phyloP scores from a whole-genome alignment of 2,113 vertebrate species.

The Cairina moschata region DNA sequence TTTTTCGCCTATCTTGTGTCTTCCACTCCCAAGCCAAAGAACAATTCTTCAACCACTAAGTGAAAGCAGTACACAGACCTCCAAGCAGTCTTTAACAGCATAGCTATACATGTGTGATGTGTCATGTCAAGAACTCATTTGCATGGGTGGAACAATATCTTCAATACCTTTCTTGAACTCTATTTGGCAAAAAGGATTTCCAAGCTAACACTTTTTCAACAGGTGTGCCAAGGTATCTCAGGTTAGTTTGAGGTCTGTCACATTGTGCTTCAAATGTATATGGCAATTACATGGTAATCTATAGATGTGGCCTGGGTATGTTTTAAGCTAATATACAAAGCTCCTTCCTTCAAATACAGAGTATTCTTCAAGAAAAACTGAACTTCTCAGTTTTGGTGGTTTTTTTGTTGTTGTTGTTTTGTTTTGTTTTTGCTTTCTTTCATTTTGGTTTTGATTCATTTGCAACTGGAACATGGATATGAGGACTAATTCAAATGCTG shows the following conservation, averaged over 20 bases:
- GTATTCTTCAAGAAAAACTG: background rate
- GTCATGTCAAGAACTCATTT: background rate
- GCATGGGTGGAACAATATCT: background rate
- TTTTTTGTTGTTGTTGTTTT: background rate
- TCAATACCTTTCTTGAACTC: background rate
- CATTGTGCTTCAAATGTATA: background rate
- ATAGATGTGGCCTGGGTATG: background rate
- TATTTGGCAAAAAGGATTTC: background rate
- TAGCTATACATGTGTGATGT: background rate
- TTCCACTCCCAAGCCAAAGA: background rate
- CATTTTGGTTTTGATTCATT: background rate
- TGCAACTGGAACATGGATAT: rapidly evolving
- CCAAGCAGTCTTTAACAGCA: background rate
- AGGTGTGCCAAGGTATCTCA: background rate
- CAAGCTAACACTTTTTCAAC: background rate
- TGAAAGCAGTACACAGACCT: background rate
- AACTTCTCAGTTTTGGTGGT: background rate
- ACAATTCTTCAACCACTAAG: background rate
- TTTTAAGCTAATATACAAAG: background rate
- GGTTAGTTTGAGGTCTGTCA: background rate
- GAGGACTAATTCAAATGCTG: background rate
- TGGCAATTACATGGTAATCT: background rate
- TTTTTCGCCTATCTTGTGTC: background rate
- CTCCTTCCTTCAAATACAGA: background rate
- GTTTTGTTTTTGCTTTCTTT: background rate